Conservation (phyloP, 2,113 vertebrate genomes). For the Psophia crepitans region DNA sequence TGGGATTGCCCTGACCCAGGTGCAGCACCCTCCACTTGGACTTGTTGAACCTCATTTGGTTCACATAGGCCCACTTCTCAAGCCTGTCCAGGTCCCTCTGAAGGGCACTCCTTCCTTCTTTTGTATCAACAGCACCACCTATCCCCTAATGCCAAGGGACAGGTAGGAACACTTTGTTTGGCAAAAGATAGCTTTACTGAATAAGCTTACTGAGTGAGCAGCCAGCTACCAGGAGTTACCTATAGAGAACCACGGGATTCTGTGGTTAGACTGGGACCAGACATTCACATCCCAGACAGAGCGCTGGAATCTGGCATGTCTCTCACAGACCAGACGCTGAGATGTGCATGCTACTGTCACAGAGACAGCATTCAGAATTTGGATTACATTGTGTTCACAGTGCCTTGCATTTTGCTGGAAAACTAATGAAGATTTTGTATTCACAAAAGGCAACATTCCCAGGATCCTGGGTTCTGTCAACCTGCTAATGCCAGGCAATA, state of each 20-base stretch:
- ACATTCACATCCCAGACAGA: neutral
- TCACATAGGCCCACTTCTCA: too few relatives aligned
- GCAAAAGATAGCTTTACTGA: neutral
- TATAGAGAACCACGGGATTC: neutral
- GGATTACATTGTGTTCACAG: neutral
- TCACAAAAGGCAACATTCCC: neutral
- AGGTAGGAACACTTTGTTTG: neutral
- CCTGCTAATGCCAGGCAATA: neutral
- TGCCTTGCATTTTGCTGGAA: neutral
- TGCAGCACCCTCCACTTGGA: too few relatives aligned
- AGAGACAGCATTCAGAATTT: neutral
- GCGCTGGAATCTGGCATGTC: neutral
- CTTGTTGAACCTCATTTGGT: too few relatives aligned
- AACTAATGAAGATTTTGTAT: constrained; percentile 21
- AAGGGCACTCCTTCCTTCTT: too few relatives aligned
- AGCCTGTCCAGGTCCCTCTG: too few relatives aligned
- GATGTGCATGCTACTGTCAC: neutral
- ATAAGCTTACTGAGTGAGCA: neutral
- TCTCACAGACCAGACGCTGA: neutral
- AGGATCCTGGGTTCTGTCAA: neutral
- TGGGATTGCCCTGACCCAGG: too few relatives aligned
- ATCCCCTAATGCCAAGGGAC: neutral
- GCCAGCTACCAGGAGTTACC: neutral
- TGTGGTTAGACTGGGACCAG: neutral
- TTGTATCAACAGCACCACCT: too few relatives aligned